Percentiles rank a stretch among this genome's conserved stretches.
These are phyloP conservation scores for Ardeotis arabs DNA, from an alignment of 2,113 vertebrate species.

Conservation along the genomic window DNA sequence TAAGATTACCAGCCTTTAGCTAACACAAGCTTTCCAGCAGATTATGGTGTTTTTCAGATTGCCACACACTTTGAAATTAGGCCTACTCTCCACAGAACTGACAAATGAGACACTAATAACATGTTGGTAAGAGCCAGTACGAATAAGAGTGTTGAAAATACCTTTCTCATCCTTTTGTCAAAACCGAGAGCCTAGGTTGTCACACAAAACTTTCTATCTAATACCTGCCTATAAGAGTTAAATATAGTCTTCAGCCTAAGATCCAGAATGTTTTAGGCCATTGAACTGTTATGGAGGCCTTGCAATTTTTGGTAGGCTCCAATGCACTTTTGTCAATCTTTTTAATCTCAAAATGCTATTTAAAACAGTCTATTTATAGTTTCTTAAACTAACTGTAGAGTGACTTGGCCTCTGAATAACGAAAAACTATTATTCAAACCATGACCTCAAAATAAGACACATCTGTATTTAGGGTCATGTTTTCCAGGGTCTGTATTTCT, in stretches of 20 bases:
- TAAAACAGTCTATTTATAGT: neutral
- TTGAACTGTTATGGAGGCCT: neutral
- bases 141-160: neutral
- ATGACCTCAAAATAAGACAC: neutral
- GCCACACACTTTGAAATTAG: neutral
- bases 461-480: neutral
- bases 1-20: neutral
- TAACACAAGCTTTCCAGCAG: neutral
- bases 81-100: neutral
- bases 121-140: neutral
- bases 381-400: neutral
- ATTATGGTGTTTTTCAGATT: neutral
- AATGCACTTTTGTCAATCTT: neutral
- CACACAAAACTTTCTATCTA: neutral
- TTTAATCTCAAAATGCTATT: neutral
- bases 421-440: neutral
- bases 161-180: neutral
- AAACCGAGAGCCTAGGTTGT: neutral
- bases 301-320: neutral
- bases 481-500: neutral
- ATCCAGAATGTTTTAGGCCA: neutral
- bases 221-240: neutral
- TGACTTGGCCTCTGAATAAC: neutral
- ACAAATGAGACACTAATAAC: neutral
- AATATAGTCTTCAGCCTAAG: neutral